Evolutionary conservation across 1,140 invertebrate genomes (phyloP).

Genomic region (Bombus picipes): DNA sequence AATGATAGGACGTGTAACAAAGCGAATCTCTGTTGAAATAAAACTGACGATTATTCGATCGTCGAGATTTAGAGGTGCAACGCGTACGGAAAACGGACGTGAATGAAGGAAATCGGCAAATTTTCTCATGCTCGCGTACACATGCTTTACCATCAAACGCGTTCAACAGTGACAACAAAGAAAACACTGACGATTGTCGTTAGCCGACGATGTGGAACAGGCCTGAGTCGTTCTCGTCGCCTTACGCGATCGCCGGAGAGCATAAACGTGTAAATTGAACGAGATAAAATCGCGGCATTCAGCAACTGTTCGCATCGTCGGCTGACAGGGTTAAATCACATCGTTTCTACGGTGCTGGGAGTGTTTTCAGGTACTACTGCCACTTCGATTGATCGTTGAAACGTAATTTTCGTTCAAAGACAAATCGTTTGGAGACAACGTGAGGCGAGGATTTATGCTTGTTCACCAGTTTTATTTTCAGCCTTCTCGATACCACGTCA

Average conservation of each 20-base stretch:
- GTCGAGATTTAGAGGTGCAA: not conserved
- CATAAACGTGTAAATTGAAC: constrained; percentile 6
- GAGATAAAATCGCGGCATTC: not conserved
- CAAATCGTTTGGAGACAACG: constrained; percentile 14
- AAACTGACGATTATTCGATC: not conserved
- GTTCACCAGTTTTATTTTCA: constrained; percentile 1
- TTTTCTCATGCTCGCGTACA: constrained; percentile 54
- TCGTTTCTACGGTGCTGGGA: constrained; percentile 37
- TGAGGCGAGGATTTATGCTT: not conserved
- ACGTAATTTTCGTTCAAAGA: constrained; percentile 10
- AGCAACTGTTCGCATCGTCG: constrained; percentile 1
- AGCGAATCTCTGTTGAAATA: constrained; percentile 4
- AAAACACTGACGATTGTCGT: constrained; percentile 49
- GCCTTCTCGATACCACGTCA: not conserved
- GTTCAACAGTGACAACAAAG: constrained; percentile 25
- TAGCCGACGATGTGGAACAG: constrained; percentile 41
- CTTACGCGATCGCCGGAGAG: not conserved
- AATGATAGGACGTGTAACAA: not conserved
- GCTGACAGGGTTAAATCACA: constrained; percentile 32
- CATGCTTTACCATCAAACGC: constrained; percentile 59
- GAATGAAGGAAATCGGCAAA: constrained; percentile 51
- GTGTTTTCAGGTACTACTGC: constrained; percentile 49
- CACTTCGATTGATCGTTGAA: constrained; percentile 39
- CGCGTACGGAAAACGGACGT: not conserved
- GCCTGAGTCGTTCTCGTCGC: not conserved